Conservation (phyloP, 2,797 vertebrate genomes). For the Emydoidea blandingii region DNA sequence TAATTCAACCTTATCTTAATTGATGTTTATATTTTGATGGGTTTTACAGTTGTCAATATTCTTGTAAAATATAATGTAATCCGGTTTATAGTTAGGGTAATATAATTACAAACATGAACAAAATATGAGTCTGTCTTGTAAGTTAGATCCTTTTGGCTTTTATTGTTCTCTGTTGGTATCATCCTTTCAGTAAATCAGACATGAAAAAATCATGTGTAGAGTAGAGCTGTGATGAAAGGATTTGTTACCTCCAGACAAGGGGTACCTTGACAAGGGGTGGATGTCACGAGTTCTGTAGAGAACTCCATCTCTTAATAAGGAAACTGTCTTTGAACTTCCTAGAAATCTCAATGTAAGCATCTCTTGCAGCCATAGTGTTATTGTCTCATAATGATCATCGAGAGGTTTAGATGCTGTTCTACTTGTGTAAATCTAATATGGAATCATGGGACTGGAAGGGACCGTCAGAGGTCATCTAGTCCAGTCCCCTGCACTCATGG, state of each 20-base stretch:
- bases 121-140: conserved; percentile 73
- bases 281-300: conserved; percentile 3
- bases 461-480: too few relatives aligned
- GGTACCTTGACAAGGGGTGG: background rate
- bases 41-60: conserved; percentile 76
- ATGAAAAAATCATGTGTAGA: conserved; percentile 53
- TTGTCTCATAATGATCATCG: background rate
- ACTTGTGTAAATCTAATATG: background rate
- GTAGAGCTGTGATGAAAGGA: conserved; percentile 42
- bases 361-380: background rate
- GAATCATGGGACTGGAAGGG: too few relatives aligned
- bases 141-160: conserved; percentile 20
- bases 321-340: conserved; percentile 50
- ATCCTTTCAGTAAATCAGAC: conserved; percentile 62
- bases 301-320: conserved; percentile 7
- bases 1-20: conserved; percentile 75
- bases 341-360: background rate
- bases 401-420: background rate
- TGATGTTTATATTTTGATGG: conserved; percentile 74
- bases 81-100: conserved; percentile 70
- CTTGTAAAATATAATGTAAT: conserved; percentile 66
- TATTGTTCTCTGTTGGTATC: conserved; percentile 20
- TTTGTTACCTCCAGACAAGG: conserved; percentile 43
- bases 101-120: conserved; percentile 65
- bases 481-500: too few relatives aligned